A percentile compares a stretch with the other conserved stretches of the same genome.
These are phyloP conservation scores for Pterostichus madidus DNA, from an alignment of 2,888 invertebrate genomes.

Conservation along the genomic window DNA sequence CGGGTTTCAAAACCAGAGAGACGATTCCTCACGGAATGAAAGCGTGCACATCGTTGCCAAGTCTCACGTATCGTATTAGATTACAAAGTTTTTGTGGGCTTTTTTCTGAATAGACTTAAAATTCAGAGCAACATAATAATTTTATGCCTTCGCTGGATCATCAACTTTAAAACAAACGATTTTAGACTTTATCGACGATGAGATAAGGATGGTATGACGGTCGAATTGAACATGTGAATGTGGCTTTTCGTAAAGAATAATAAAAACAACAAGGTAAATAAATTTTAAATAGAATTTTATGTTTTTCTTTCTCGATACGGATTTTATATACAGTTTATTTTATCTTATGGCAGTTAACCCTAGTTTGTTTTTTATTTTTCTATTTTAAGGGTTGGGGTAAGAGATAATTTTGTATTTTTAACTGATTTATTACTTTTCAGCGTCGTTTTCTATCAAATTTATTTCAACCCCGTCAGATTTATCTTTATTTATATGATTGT, in stretches of 20 bases:
- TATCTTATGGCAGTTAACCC: too few species aligned
- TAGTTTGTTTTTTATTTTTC: too few species aligned
- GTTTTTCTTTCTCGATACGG: too few species aligned
- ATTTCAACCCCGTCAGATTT: too few species aligned
- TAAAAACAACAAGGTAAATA: slow-evolving; percentile 53
- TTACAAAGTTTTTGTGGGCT: slow-evolving; percentile 59
- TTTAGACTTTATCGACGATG: slow-evolving; percentile 35
- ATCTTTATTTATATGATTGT: too few species aligned
- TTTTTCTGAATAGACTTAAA: slow-evolving; percentile 63
- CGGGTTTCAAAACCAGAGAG: neutral
- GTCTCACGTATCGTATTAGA: slow-evolving; percentile 58
- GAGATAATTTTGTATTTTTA: too few species aligned
- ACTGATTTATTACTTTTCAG: too few species aligned
- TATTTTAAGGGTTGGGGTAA: too few species aligned
- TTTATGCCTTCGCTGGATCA: slow-evolving; percentile 49
- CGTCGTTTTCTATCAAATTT: too few species aligned
- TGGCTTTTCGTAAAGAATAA: slow-evolving; percentile 36
- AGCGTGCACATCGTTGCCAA: slow-evolving; percentile 45
- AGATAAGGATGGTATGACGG: neutral
- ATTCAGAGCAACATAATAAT: slow-evolving; percentile 61
- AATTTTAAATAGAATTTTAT: slow-evolving; percentile 59
- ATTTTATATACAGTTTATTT: too few species aligned
- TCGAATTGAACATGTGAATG: neutral
- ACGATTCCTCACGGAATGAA: neutral
- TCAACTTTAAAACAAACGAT: slow-evolving; percentile 33